Percentiles rank a stretch among this genome's conserved stretches.
Evolutionary conservation across 2,797 vertebrate genomes (phyloP).

Genomic region (Streptopelia turtur): DNA sequence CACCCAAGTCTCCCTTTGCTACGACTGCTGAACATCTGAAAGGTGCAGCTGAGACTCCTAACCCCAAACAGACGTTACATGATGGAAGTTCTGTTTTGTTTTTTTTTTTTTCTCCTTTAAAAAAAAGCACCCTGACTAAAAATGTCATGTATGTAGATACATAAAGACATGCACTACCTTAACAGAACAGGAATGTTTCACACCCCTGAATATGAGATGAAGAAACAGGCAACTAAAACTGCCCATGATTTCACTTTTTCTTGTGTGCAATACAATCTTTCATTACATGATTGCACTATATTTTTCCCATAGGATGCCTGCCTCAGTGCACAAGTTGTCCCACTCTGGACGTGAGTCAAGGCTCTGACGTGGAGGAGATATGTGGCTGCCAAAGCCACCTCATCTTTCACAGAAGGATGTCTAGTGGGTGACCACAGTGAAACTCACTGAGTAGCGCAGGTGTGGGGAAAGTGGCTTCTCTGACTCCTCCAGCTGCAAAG

Average conservation of each 20-base stretch:
- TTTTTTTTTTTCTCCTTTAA: not conserved
- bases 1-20: not conserved
- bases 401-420: not conserved
- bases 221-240: not conserved
- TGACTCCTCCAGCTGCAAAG: not conserved
- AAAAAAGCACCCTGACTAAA: not conserved
- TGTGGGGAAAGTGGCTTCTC: not conserved
- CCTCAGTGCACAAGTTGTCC: not conserved
- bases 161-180: not conserved
- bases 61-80: not conserved
- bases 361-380: not conserved
- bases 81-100: not conserved
- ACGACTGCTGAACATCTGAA: not conserved
- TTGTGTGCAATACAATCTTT: not conserved
- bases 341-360: not conserved
- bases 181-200: not conserved
- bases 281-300: not conserved
- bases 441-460: not conserved
- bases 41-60: not conserved
- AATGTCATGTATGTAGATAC: not conserved
- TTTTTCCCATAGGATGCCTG: not conserved
- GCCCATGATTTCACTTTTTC: not conserved
- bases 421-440: not conserved
- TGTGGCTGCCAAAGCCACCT: not conserved
- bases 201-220: not conserved